phyloP scores from a whole-genome alignment of 2,797 vertebrate genomes.

The Lophius americanus region DNA sequence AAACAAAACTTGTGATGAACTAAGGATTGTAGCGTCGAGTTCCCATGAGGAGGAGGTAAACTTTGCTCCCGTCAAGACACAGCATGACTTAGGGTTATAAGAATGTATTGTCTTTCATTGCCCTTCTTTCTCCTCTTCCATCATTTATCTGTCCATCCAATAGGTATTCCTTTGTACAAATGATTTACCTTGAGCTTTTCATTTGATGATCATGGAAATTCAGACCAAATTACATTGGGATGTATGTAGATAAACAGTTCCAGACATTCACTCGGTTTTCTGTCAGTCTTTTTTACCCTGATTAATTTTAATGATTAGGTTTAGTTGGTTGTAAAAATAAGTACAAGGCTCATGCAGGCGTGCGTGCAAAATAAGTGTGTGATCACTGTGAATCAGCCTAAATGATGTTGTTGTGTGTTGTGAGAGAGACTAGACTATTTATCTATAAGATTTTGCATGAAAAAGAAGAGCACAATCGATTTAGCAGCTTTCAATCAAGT shows the following conservation, averaged over 20 bases:
- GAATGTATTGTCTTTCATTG: slow-evolving; percentile 1
- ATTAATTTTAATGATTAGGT: background rate
- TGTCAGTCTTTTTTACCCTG: no score
- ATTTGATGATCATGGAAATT: background rate
- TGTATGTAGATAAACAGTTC: no score
- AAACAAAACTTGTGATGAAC: background rate
- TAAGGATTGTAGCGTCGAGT: background rate
- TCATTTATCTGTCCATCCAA: background rate
- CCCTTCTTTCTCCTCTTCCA: background rate
- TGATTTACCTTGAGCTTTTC: background rate
- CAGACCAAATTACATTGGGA: background rate
- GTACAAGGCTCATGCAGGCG: background rate
- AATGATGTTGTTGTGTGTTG: background rate
- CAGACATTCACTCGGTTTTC: no score
- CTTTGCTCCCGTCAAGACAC: slow-evolving; percentile 4
- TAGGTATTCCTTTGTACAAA: background rate
- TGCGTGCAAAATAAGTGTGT: background rate
- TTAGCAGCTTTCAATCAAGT: slow-evolving; percentile 1
- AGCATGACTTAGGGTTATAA: background rate
- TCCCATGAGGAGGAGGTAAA: background rate
- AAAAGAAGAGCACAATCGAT: slow-evolving; percentile 1
- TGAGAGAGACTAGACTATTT: slow-evolving; percentile 5
- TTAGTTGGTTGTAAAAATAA: background rate
- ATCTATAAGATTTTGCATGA: slow-evolving; percentile 12
- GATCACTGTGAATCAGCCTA: slow-evolving; percentile 5